Percentiles rank a stretch among this genome's conserved stretches.
Conservation (phyloP, 2,797 vertebrate genomes). For the Myotis vivesi region DNA sequence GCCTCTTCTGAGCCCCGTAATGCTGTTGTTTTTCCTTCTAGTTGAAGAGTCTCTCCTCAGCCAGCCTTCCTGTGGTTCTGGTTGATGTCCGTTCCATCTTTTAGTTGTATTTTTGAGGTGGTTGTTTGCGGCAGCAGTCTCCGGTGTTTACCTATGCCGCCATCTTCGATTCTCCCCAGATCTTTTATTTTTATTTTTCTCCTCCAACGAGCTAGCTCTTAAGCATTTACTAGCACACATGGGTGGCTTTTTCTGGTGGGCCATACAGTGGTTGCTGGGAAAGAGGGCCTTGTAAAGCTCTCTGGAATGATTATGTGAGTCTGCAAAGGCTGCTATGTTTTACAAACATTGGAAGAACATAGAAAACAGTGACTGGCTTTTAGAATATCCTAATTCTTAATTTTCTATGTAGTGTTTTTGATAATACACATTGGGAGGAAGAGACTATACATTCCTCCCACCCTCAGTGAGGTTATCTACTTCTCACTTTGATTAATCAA, state of each 20-base stretch:
- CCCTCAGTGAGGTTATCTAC: background rate
- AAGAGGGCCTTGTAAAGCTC: background rate
- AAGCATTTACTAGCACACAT: background rate
- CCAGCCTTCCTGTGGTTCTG: too few relatives aligned
- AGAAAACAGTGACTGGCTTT: background rate
- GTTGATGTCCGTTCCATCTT: too few relatives aligned
- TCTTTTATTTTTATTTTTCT: background rate
- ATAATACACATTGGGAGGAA: background rate
- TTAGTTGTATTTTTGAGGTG: too few relatives aligned
- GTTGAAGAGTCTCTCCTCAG: too few relatives aligned
- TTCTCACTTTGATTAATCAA: background rate
- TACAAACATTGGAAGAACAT: background rate
- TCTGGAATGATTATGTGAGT: background rate
- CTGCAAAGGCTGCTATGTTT: background rate
- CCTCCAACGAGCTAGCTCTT: background rate
- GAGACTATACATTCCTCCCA: background rate
- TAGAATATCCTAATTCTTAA: background rate
- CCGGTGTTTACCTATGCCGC: too few relatives aligned
- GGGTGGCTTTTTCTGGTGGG: background rate
- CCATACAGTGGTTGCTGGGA: background rate
- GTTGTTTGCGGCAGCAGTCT: too few relatives aligned
- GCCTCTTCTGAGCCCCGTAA: too few relatives aligned
- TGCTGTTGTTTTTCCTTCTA: too few relatives aligned
- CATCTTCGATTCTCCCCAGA: too few relatives aligned
- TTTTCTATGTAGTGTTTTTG: background rate